Percentiles rank a stretch among this genome's conserved stretches.
These are phyloP conservation scores for Nyctereutes procyonoides DNA, from an alignment of 2,113 vertebrate genomes.

Conservation along the genomic window DNA sequence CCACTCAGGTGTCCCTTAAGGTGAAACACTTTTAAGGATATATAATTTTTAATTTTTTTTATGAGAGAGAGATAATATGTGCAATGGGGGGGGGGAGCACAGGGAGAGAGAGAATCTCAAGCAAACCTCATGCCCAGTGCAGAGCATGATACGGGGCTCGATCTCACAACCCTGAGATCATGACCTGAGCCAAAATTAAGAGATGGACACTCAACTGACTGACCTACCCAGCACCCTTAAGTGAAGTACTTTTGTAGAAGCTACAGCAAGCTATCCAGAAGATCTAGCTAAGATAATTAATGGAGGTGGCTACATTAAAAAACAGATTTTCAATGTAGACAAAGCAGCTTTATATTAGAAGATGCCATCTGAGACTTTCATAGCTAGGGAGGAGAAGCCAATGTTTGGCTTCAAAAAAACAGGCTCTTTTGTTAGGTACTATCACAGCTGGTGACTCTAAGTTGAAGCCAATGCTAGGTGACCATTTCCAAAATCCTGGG, in stretches of 20 bases:
- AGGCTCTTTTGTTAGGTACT: background rate
- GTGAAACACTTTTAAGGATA: background rate
- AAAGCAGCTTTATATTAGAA: background rate
- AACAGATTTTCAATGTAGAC: background rate
- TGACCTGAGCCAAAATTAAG: background rate
- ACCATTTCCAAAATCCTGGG: background rate
- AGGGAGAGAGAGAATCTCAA: background rate
- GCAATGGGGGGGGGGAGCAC: background rate
- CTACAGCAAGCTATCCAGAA: background rate
- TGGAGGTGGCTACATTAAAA: background rate
- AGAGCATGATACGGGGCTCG: background rate
- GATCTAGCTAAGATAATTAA: background rate
- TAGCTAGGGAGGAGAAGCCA: background rate
- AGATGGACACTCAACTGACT: background rate
- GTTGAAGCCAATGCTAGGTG: background rate
- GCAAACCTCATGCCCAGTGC: background rate
- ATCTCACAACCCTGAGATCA: background rate
- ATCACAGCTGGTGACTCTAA: background rate
- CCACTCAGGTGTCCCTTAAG: background rate
- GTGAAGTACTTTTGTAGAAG: background rate
- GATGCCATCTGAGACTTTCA: background rate
- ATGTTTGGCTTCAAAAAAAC: background rate
- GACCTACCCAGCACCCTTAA: background rate
- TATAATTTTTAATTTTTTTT: background rate
- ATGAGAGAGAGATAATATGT: background rate